Evolutionary conservation across 1,140 invertebrate species (phyloP).

Genomic region (Drosophila melanica): DNA sequence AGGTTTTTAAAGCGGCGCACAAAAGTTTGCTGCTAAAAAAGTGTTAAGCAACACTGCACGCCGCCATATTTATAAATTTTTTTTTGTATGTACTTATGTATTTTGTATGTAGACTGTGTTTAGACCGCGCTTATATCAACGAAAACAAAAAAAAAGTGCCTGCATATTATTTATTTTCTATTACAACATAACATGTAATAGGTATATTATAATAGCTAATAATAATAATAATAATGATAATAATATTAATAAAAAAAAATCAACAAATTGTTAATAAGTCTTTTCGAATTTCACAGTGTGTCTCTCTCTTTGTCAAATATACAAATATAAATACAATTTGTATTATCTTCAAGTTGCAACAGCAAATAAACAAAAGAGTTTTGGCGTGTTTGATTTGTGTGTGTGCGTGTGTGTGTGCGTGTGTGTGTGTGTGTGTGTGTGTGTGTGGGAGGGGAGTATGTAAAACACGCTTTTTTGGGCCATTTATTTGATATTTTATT

Average conservation of each 20-base stretch:
- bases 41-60: slow-evolving; percentile 1
- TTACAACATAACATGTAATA: slow-evolving; percentile 40
- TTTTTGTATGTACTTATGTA: slow-evolving; percentile 4
- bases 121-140: slow-evolving; percentile 24
- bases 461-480: slow-evolving; percentile 12
- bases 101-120: slow-evolving; percentile 2
- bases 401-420: slow-evolving; percentile 13
- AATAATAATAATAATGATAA: slow-evolving; percentile 57
- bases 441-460: background rate
- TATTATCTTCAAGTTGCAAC: slow-evolving; percentile 62
- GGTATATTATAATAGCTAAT: slow-evolving; percentile 41
- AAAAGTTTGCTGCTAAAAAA: slow-evolving; percentile 32
- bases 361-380: slow-evolving; percentile 45
- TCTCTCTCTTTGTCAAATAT: slow-evolving; percentile 70
- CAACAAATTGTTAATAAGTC: slow-evolving; percentile 80
- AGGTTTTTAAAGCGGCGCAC: slow-evolving; percentile 17
- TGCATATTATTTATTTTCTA: slow-evolving; percentile 33
- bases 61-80: background rate
- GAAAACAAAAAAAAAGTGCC: slow-evolving; percentile 28
- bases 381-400: background rate
- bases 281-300: slow-evolving; percentile 81
- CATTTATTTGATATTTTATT: background rate
- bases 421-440: slow-evolving; percentile 25
- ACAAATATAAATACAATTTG: slow-evolving; percentile 61
- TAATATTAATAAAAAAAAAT: slow-evolving; percentile 55